Conservation (phyloP, 2,797 vertebrate genomes). For the Borostomias antarcticus region DNA sequence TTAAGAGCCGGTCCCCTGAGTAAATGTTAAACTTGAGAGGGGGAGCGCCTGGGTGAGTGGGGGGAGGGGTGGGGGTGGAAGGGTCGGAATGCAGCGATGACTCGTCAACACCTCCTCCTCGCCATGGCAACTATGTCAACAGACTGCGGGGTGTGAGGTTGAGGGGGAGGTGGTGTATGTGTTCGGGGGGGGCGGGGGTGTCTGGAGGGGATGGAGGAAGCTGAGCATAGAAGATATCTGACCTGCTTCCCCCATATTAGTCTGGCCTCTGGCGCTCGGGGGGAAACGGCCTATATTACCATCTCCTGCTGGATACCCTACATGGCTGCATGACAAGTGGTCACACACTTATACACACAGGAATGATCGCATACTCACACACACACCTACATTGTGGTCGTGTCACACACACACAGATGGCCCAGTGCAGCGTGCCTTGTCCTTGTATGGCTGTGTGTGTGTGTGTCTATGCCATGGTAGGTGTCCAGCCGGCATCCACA, state of each 20-base stretch:
- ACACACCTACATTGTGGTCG: slow-evolving; percentile 43
- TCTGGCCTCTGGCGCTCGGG: too few relatives aligned
- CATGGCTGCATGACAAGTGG: too few relatives aligned
- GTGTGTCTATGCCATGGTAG: slow-evolving; percentile 17
- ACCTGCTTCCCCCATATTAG: slow-evolving; percentile 45
- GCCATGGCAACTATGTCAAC: slow-evolving; percentile 71
- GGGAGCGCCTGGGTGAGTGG: background rate
- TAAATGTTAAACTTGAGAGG: slow-evolving; percentile 31
- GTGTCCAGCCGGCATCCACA: slow-evolving; percentile 36
- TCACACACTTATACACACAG: slow-evolving; percentile 37
- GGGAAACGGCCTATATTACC: too few relatives aligned
- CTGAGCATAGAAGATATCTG: slow-evolving; percentile 51
- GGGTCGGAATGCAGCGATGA: slow-evolving; percentile 39
- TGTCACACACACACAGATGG: slow-evolving; percentile 39
- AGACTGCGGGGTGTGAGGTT: slow-evolving; percentile 31
- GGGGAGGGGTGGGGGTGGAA: slow-evolving; percentile 18
- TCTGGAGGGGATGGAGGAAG: background rate
- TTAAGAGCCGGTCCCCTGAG: slow-evolving; percentile 42
- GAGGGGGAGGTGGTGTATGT: slow-evolving; percentile 1
- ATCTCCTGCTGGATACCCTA: too few relatives aligned
- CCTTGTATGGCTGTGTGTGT: slow-evolving; percentile 59
- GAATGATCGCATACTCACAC: slow-evolving; percentile 7
- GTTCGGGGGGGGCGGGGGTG: background rate
- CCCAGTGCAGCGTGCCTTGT: slow-evolving; percentile 31
- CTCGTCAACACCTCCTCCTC: slow-evolving; percentile 49